Percentiles rank a stretch among this genome's conserved stretches.
Evolutionary conservation across 2,888 invertebrate genomes (phyloP).

Genomic region (Trachelus tabidus): DNA sequence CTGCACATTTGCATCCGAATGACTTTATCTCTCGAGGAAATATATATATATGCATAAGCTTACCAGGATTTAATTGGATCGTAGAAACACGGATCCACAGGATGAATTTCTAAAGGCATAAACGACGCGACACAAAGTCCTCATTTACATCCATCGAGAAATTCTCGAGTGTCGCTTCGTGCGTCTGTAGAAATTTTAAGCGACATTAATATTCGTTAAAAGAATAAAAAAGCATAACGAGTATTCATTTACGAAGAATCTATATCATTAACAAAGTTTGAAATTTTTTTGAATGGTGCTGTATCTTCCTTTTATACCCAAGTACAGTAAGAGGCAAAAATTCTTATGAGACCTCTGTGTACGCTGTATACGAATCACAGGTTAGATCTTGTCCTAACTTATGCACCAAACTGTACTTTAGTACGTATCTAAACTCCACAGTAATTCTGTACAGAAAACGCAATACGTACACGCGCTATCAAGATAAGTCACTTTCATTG

Average conservation of each 20-base stretch:
- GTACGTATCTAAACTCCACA: not conserved
- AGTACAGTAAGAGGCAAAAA: not conserved
- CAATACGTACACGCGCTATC: not conserved
- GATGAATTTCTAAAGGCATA: not conserved
- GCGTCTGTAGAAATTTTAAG: not conserved
- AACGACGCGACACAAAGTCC: not conserved
- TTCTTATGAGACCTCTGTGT: not conserved
- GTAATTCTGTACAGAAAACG: not conserved
- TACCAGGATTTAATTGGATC: not conserved
- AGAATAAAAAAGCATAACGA: not conserved
- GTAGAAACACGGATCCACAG: not conserved
- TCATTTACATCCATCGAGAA: not conserved
- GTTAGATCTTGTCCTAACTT: not conserved
- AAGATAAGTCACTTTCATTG: not conserved
- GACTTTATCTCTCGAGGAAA: conserved; percentile 8
- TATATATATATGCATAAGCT: not conserved
- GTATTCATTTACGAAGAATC: not conserved
- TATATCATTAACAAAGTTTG: not conserved
- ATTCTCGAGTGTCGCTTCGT: not conserved
- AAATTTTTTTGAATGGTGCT: not conserved
- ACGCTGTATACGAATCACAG: not conserved
- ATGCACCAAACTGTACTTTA: not conserved
- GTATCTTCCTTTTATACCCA: not conserved
- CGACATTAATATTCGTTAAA: not conserved
- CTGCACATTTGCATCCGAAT: conserved; percentile 15